These are phyloP conservation scores for Chelonus formosanus DNA, from an alignment of 2,888 invertebrate species.

Conservation along the genomic window DNA sequence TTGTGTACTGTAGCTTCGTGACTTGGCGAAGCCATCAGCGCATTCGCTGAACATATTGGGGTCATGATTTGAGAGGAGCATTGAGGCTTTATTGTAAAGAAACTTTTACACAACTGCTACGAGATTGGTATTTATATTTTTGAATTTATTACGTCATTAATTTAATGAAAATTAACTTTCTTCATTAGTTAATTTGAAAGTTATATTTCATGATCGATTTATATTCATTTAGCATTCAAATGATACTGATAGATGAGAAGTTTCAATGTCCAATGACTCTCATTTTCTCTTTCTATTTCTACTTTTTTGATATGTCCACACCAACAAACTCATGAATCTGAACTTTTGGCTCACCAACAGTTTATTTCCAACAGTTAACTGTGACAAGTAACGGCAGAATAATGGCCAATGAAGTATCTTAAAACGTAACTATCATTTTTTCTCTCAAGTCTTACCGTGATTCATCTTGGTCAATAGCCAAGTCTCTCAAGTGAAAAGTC, in stretches of 20 bases:
- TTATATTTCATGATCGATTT: too few species aligned
- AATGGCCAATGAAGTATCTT: slow-evolving; percentile 7
- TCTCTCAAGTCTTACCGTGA: background rate
- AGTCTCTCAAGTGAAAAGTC: background rate
- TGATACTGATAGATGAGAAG: too few species aligned
- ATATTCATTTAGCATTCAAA: too few species aligned
- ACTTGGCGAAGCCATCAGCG: slow-evolving; percentile 24
- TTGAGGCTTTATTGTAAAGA: slow-evolving; percentile 2
- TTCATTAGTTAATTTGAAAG: too few species aligned
- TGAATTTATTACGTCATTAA: too few species aligned
- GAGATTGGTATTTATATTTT: too few species aligned
- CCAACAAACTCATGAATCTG: slow-evolving; percentile 16
- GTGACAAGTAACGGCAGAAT: slow-evolving; percentile 12
- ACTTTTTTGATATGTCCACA: slow-evolving; percentile 12
- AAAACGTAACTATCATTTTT: slow-evolving; percentile 2
- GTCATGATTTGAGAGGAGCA: slow-evolving; percentile 29
- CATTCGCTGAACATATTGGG: slow-evolving; percentile 35
- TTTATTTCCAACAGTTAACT: slow-evolving; percentile 26
- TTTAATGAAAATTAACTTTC: too few species aligned
- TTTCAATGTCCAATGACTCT: background rate
- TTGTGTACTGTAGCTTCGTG: slow-evolving; percentile 41
- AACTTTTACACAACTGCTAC: background rate
- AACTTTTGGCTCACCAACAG: slow-evolving; percentile 28
- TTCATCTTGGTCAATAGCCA: slow-evolving; percentile 13
- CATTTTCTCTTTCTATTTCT: slow-evolving; percentile 22